These are phyloP conservation scores for Capitulum mitella DNA, from an alignment of 2,888 invertebrate genomes.

Conservation along the genomic window DNA sequence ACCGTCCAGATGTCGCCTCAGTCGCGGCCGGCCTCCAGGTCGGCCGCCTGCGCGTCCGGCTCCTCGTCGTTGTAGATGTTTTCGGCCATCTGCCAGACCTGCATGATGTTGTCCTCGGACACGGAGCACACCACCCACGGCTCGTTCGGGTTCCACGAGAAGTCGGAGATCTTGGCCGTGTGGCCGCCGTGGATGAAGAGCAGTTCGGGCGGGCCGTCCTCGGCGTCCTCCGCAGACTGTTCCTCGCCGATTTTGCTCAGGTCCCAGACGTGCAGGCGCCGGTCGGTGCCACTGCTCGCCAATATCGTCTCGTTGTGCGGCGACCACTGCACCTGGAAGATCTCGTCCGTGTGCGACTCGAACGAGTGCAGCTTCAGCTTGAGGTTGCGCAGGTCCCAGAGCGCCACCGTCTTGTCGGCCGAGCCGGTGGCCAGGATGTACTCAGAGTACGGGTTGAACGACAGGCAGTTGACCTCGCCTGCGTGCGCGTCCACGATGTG, in stretches of 20 bases:
- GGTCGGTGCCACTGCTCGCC: conserved; percentile 96
- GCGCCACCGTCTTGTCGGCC: conserved; percentile 92
- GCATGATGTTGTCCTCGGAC: conserved; percentile 99
- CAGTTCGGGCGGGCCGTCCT: conserved; percentile 95
- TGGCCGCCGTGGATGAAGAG: conserved; percentile 97
- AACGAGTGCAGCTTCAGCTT: conserved; percentile 98
- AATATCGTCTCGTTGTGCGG: conserved; percentile 99
- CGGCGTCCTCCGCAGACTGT: conserved; percentile 95
- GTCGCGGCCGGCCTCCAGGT: conserved; percentile 53
- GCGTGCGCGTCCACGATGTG: conserved; percentile 99
- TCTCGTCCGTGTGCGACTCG: conserved; percentile 99
- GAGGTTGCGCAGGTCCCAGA: conserved; percentile 96
- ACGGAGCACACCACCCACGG: conserved; percentile 99
- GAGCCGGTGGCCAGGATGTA: conserved; percentile 98
- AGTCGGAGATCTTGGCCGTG: conserved; percentile 98
- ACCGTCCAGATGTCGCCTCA: not conserved
- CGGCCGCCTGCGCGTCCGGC: conserved; percentile 70
- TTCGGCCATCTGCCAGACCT: conserved; percentile 99
- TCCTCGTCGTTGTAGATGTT: conserved; percentile 97
- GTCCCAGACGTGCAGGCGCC: conserved; percentile 97
- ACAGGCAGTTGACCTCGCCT: conserved; percentile 97
- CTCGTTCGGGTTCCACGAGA: conserved; percentile 99
- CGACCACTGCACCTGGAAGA: conserved; percentile 99
- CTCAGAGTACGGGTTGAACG: conserved; percentile 98
- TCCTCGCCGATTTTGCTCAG: conserved; percentile 98